phyloP scores from a whole-genome alignment of 1,140 invertebrate genomes.

The Teleogryllus occipitalis region DNA sequence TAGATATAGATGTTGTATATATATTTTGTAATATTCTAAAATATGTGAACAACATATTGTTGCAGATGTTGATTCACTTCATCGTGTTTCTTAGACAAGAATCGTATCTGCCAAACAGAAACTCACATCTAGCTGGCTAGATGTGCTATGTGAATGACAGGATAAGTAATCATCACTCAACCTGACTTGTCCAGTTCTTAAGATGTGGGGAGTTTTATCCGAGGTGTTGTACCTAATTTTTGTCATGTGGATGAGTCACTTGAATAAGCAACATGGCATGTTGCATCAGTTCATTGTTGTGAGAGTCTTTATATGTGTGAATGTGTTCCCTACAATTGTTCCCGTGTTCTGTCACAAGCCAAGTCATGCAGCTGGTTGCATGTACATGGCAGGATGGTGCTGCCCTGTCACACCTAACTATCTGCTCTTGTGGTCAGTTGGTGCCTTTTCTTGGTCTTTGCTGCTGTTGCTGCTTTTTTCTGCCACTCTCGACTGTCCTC shows the following conservation, averaged over 20 bases:
- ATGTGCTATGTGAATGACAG: background rate
- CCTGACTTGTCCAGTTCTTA: background rate
- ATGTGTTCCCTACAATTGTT: background rate
- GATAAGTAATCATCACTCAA: background rate
- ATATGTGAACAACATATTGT: background rate
- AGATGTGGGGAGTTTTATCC: background rate
- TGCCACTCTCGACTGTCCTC: background rate
- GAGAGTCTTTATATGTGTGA: background rate
- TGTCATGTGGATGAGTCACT: conserved; percentile 9
- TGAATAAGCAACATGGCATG: background rate
- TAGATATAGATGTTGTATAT: background rate
- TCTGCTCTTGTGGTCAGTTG: background rate
- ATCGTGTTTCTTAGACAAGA: background rate
- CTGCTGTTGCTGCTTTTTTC: background rate
- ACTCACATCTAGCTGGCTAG: background rate
- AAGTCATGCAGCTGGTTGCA: background rate
- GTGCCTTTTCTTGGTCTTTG: background rate
- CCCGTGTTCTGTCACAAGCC: background rate
- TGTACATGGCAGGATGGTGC: background rate
- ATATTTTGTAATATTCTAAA: background rate
- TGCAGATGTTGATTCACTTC: background rate
- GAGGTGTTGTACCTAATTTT: conserved; percentile 8
- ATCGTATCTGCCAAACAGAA: background rate
- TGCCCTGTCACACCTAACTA: background rate
- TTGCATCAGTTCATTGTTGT: background rate